phyloP scores from a whole-genome alignment of 2,113 vertebrate genomes.

The Caracal caracal region DNA sequence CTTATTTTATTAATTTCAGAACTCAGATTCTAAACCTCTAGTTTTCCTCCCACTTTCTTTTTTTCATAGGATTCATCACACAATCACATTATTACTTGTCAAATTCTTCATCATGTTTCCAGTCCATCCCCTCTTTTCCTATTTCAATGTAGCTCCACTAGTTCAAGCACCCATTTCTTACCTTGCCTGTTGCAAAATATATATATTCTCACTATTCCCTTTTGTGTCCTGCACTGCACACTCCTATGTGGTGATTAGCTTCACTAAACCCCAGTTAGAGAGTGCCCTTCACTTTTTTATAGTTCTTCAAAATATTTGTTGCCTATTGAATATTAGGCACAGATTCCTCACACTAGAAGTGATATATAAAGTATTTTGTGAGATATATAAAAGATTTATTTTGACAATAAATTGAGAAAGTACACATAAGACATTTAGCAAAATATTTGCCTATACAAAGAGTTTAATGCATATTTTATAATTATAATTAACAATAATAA shows the following conservation, averaged over 20 bases:
- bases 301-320: background rate
- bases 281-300: background rate
- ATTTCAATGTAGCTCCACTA: background rate
- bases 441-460: conserved; percentile 18
- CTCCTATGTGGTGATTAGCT: background rate
- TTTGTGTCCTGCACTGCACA: background rate
- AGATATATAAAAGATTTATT: background rate
- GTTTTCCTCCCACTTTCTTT: background rate
- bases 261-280: background rate
- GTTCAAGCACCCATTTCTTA: background rate
- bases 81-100: background rate
- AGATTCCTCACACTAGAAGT: background rate
- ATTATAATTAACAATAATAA: background rate
- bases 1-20: background rate
- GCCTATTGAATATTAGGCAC: background rate
- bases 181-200: background rate
- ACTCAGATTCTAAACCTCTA: background rate
- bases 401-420: background rate
- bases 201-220: background rate
- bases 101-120: background rate
- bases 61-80: background rate
- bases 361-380: background rate
- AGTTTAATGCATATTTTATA: conserved; percentile 27
- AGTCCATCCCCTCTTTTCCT: background rate
- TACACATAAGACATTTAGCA: background rate